Evolutionary conservation across 2,113 vertebrate species (phyloP).

Genomic region (Orcinus orca): DNA sequence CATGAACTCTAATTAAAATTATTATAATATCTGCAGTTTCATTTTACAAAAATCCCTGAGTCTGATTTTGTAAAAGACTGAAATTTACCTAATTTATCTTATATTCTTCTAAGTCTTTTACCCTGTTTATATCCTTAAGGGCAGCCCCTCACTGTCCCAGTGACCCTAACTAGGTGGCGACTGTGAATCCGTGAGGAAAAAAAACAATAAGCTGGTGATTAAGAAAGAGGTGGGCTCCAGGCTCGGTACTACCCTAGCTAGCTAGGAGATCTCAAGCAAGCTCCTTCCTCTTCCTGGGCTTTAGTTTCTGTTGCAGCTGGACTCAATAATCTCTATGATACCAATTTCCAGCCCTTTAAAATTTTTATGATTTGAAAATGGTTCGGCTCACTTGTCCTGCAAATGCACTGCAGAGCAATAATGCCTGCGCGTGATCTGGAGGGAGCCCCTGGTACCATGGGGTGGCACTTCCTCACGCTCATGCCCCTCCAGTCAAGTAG

Average conservation of each 20-base stretch:
- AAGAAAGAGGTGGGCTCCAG: background rate
- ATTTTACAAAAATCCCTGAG: background rate
- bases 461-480: background rate
- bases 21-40: background rate
- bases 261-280: background rate
- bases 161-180: background rate
- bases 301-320: background rate
- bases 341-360: background rate
- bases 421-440: background rate
- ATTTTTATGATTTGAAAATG: background rate
- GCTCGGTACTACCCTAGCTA: background rate
- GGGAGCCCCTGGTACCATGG: background rate
- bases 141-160: background rate
- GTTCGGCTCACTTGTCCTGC: background rate
- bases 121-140: background rate
- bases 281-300: background rate
- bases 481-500: background rate
- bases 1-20: conserved; percentile 17
- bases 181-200: background rate
- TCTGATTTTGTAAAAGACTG: background rate
- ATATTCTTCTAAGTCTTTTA: conserved; percentile 21
- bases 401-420: background rate
- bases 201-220: background rate
- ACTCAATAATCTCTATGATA: background rate
- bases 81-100: conserved; percentile 44